phyloP scores from a whole-genome alignment of 2,797 vertebrate species.

The Hapalemur alaotrensis region DNA sequence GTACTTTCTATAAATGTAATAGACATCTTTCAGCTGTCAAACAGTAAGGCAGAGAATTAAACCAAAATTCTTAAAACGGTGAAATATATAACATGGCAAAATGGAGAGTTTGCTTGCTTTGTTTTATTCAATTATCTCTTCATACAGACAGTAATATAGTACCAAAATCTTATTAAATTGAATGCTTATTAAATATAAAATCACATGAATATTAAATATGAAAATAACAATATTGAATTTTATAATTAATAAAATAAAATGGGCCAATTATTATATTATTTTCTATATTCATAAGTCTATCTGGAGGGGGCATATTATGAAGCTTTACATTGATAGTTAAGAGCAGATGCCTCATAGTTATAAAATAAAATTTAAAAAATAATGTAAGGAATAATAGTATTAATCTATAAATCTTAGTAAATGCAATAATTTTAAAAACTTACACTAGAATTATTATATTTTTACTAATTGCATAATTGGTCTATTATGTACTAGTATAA shows the following conservation, averaged over 20 bases:
- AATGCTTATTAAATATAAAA: background rate
- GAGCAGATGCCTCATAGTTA: background rate
- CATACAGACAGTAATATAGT: background rate
- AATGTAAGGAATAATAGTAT: background rate
- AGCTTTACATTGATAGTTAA: background rate
- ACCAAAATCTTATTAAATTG: background rate
- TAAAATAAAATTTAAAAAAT: constrained; percentile 21
- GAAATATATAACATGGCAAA: background rate
- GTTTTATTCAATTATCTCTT: background rate
- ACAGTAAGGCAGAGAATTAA: background rate
- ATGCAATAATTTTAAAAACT: constrained; percentile 35
- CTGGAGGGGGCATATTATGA: background rate
- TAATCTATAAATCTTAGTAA: constrained; percentile 62
- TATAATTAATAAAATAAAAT: constrained; percentile 26
- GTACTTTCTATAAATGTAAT: background rate
- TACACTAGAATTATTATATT: constrained; percentile 49
- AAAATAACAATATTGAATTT: background rate
- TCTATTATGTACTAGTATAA: constrained; percentile 9
- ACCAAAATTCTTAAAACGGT: background rate
- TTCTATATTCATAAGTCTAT: background rate
- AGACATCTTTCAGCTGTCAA: background rate
- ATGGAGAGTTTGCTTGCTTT: background rate
- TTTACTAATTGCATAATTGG: constrained; percentile 27
- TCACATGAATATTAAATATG: background rate
- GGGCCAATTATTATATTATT: background rate